phyloP scores from a whole-genome alignment of 2,888 invertebrate genomes.

The Saturnia pavonia region DNA sequence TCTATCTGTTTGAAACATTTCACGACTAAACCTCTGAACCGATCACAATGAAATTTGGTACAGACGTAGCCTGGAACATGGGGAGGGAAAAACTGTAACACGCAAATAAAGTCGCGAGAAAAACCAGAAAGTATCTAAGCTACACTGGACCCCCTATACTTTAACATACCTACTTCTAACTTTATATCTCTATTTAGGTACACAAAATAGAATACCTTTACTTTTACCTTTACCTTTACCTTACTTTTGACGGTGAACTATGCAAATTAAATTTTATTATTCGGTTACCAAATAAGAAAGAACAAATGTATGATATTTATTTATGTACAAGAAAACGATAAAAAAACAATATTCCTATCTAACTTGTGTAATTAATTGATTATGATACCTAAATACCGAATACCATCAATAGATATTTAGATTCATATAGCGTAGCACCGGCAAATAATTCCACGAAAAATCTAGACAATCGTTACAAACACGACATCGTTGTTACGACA shows the following conservation, averaged over 20 bases:
- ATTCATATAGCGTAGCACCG: conserved; percentile 1
- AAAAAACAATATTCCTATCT: too few relatives aligned
- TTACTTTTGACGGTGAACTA: not conserved
- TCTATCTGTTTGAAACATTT: not conserved
- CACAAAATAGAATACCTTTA: too few relatives aligned
- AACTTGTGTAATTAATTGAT: not conserved
- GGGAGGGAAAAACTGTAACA: not conserved
- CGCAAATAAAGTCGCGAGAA: too few relatives aligned
- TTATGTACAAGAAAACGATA: not conserved
- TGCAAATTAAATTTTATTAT: not conserved
- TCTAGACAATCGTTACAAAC: conserved; percentile 20
- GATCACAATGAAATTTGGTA: not conserved
- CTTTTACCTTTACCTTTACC: too few relatives aligned
- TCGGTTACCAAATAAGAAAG: not conserved
- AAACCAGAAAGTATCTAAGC: not conserved
- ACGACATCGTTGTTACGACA: conserved; percentile 48
- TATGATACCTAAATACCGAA: not conserved
- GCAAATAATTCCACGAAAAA: conserved; percentile 21
- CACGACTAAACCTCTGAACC: not conserved
- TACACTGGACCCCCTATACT: not conserved
- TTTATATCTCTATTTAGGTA: not conserved
- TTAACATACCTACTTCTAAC: not conserved
- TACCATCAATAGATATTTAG: not conserved
- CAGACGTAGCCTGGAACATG: not conserved
- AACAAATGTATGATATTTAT: not conserved